These are phyloP conservation scores for Sylvilagus bachmani DNA, from an alignment of 2,113 vertebrate species.

Conservation along the genomic window DNA sequence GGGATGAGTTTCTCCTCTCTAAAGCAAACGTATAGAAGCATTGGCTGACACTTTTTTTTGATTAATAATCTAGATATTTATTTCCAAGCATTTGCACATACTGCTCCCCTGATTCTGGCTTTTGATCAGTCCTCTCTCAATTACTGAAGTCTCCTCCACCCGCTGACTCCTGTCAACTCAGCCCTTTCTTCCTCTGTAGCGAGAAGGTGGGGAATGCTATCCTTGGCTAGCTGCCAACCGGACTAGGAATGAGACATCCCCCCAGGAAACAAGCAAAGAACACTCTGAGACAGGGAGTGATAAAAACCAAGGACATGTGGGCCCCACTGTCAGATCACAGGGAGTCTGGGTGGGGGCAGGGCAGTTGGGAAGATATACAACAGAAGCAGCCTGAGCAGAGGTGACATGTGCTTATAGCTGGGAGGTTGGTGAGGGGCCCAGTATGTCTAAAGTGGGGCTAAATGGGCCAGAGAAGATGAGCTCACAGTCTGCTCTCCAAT, in stretches of 20 bases:
- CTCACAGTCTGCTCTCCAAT: conserved; percentile 52
- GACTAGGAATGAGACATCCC: background rate
- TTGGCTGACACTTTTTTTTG: conserved; percentile 26
- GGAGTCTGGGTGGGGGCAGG: background rate
- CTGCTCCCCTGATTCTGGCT: conserved; percentile 19
- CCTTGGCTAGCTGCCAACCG: background rate
- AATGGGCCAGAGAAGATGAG: conserved; percentile 44
- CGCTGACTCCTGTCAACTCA: conserved; percentile 9
- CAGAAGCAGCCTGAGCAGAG: conserved; percentile 28
- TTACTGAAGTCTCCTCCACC: background rate
- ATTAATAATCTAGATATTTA: conserved; percentile 30
- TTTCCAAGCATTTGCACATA: conserved; percentile 55
- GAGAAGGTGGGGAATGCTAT: background rate
- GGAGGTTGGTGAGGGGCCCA: background rate
- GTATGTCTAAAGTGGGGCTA: background rate
- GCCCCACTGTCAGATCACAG: background rate
- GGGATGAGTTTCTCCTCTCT: background rate
- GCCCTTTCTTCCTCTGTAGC: conserved; percentile 13
- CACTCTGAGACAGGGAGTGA: conserved; percentile 6
- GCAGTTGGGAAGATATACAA: conserved; percentile 7
- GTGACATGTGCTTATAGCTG: background rate
- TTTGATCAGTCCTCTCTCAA: conserved; percentile 48
- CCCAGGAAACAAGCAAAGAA: conserved; percentile 13
- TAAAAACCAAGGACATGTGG: conserved; percentile 50
- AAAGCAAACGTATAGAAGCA: conserved; percentile 19